phyloP scores from a whole-genome alignment of 2,797 vertebrate genomes.

The Thunnus albacares region DNA sequence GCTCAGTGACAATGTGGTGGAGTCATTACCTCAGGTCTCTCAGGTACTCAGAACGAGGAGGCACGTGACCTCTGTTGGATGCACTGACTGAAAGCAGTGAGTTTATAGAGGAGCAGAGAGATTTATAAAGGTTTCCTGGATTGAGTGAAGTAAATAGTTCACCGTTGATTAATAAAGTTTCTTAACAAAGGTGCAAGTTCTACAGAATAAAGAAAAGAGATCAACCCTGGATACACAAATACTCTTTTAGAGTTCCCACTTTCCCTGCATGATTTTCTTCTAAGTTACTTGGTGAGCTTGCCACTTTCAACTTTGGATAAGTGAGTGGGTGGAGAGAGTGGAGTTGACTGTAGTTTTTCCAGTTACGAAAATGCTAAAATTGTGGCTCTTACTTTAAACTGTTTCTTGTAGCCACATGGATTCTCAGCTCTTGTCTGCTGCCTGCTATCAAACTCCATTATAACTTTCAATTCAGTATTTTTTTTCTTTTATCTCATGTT shows the following conservation, averaged over 20 bases:
- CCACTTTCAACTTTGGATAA: conserved; percentile 17
- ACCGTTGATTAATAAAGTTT: conserved; percentile 10
- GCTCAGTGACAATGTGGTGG: conserved; percentile 78
- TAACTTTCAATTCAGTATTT: neutral
- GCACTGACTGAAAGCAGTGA: neutral
- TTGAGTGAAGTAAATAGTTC: conserved; percentile 25
- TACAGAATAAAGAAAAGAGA: conserved; percentile 1
- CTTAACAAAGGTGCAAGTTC: conserved; percentile 1
- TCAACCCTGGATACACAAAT: neutral
- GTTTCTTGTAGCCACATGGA: conserved; percentile 30
- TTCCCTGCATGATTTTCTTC: conserved; percentile 4
- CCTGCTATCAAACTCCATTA: neutral
- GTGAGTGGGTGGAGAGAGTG: neutral
- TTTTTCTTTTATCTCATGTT: conserved; percentile 17
- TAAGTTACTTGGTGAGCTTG: conserved; percentile 2
- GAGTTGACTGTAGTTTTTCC: conserved; percentile 48
- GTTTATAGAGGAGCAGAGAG: conserved; percentile 31
- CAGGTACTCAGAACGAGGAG: conserved; percentile 55
- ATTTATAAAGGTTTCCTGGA: neutral
- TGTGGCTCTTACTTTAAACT: conserved; percentile 41
- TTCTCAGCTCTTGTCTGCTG: conserved; percentile 31
- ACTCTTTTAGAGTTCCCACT: neutral
- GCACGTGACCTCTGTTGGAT: conserved; percentile 54
- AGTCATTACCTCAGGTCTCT: conserved; percentile 76
- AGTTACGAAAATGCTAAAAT: conserved; percentile 46